Percentiles rank a stretch among this genome's conserved stretches.
These are phyloP conservation scores for Tenebrio molitor DNA, from an alignment of 1,140 invertebrate species.

Conservation along the genomic window DNA sequence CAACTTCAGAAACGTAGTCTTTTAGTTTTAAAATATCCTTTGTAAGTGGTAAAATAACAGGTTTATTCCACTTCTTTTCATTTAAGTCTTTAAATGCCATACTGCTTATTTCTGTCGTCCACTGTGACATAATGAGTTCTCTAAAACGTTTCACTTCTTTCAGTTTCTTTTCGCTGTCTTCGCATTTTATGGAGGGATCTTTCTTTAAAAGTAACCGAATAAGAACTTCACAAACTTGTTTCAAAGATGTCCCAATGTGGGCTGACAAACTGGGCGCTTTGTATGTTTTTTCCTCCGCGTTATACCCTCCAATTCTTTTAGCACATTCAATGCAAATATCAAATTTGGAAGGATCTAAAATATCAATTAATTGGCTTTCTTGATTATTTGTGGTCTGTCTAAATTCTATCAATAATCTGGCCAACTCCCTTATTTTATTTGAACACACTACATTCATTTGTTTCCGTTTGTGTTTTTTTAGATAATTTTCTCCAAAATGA, in stretches of 20 bases:
- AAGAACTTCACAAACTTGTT: conserved; percentile 48
- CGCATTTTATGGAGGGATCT: conserved; percentile 24
- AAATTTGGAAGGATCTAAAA: conserved; percentile 41
- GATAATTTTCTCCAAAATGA: conserved; percentile 52
- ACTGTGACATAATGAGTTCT: no score
- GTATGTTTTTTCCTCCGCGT: conserved; percentile 43
- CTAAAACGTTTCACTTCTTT: no score
- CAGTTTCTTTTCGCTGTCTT: conserved; percentile 30
- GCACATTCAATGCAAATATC: conserved; percentile 24
- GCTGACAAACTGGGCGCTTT: conserved; percentile 42
- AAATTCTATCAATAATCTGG: conserved; percentile 46
- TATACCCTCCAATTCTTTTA: conserved; percentile 46
- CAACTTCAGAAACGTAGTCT: conserved; percentile 41
- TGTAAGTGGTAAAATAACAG: conserved; percentile 49
- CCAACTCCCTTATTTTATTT: conserved; percentile 54
- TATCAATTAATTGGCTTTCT: conserved; percentile 32
- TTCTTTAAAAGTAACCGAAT: conserved; percentile 43
- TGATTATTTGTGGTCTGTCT: conserved; percentile 24
- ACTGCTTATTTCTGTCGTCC: conserved; percentile 49
- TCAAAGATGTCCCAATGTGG: conserved; percentile 52
- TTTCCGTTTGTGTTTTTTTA: conserved; percentile 56
- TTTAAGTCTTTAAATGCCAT: conserved; percentile 53
- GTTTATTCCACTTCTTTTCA: conserved; percentile 53
- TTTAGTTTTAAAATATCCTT: conserved; percentile 53
- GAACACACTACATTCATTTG: conserved; percentile 49